Evolutionary conservation across 2,113 vertebrate genomes (phyloP).

Genomic region (Indri indri): DNA sequence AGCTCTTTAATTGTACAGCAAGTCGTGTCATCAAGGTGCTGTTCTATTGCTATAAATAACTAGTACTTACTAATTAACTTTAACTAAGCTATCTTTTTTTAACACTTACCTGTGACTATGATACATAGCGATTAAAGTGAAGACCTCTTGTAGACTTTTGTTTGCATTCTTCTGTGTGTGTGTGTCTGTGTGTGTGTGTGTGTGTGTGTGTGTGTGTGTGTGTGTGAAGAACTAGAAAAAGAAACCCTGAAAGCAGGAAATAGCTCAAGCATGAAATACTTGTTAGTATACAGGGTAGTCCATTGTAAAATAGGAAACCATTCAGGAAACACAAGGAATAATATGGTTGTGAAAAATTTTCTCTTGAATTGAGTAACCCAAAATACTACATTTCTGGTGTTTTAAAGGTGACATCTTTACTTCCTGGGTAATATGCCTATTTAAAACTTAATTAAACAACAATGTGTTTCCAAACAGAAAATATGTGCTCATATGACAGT

Average conservation of each 20-base stretch:
- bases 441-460: slow-evolving; percentile 51
- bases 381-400: slow-evolving; percentile 39
- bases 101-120: slow-evolving; percentile 58
- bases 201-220: neutral
- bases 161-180: slow-evolving; percentile 61
- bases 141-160: neutral
- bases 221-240: slow-evolving; percentile 43
- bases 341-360: slow-evolving; percentile 42
- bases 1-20: slow-evolving; percentile 45
- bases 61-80: slow-evolving; percentile 38
- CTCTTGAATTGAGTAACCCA: neutral
- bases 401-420: slow-evolving; percentile 50
- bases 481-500: slow-evolving; percentile 38
- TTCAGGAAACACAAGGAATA: slow-evolving; percentile 56
- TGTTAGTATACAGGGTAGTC: slow-evolving; percentile 36
- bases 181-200: neutral
- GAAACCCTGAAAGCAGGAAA: slow-evolving; percentile 14
- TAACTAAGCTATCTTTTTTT: slow-evolving; percentile 56
- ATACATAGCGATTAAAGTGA: slow-evolving; percentile 57
- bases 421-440: slow-evolving; percentile 36
- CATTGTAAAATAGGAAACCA: slow-evolving; percentile 45
- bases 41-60: slow-evolving; percentile 54
- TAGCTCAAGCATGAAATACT: slow-evolving; percentile 41
- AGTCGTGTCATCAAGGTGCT: slow-evolving; percentile 48
- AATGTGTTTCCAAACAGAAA: slow-evolving; percentile 54